Base-by-base conservation (phyloP, 37 sponge, comb jelly and placozoan species). In the Spongia lamella region DNA sequence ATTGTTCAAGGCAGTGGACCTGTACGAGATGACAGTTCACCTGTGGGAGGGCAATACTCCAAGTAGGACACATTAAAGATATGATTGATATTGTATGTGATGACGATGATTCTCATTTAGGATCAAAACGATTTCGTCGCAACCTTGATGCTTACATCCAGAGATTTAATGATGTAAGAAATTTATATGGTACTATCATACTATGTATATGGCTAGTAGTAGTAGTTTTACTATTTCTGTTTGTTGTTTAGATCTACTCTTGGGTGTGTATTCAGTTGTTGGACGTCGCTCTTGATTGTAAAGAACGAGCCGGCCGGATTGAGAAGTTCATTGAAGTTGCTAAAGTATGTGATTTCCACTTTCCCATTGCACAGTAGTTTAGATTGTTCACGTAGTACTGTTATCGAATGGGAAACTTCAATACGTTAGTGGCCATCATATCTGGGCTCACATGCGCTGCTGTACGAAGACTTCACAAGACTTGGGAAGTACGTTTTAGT, bases 291-390 rank as follows among this genome's bases (percentile, higher is more conserved):
- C 29, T 22, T 58, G 60, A 29, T 22, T 26, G 60, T 58, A 26
- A 58, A 58, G 60, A 22, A 58, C 25, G 90, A 37, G 85, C 73
- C 1, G 21, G 53, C 1, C 77, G 77, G 25, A 75, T 89, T 4
- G 90, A 89, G 72, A 89, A 89, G 73, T 89, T 89, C 55, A 89
- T 89, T 25, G 85, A 84, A 35, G 82, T 89, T 9, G 86, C 90
- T 13, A 89, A 84, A 80, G 89, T 88, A 63, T 16, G 54, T 11
- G 1, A 53, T n/a, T 13, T 7, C n/a, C 24, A 19, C 19, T 7
- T 9, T 56, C 11, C 4, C 25, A 11, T 52, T 31, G 9, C 15
- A 13, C 22, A 43, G 33, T 33, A 22, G n/a, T 69, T 69, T 4
- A 24, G 7, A 14, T 56, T 6, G 53, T 6, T 13, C 24, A 17